These are phyloP conservation scores for Drosophila seguyi DNA, from an alignment of 1,140 invertebrate genomes.

Conservation along the genomic window DNA sequence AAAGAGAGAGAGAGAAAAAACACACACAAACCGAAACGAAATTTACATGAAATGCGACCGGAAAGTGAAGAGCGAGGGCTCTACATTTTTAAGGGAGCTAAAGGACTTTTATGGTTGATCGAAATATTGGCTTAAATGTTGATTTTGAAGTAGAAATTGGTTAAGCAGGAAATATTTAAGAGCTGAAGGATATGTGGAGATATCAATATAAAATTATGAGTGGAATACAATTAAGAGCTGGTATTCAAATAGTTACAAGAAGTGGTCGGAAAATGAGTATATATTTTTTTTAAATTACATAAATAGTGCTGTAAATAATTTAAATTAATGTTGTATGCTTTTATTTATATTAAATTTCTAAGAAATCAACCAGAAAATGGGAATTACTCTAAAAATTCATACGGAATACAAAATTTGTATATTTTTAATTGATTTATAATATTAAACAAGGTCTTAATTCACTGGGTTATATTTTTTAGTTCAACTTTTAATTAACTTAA, in stretches of 20 bases:
- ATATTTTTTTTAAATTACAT: background rate
- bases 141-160: background rate
- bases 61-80: slow-evolving; percentile 4
- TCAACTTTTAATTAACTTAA: background rate
- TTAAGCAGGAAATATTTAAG: background rate
- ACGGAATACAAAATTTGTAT: too few relatives aligned
- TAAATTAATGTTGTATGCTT: background rate
- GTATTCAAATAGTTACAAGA: background rate
- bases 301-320: too few relatives aligned
- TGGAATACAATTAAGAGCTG: background rate
- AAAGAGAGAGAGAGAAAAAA: too few relatives aligned
- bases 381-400: too few relatives aligned
- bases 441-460: too few relatives aligned
- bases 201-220: too few relatives aligned
- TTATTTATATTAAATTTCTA: background rate
- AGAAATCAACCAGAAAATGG: background rate
- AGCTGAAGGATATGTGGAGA: background rate
- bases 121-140: slow-evolving; percentile 8
- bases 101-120: slow-evolving; percentile 1
- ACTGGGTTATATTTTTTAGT: too few relatives aligned
- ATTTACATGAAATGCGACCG: slow-evolving; percentile 5
- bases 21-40: background rate
- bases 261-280: background rate
- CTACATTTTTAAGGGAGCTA: slow-evolving; percentile 4
- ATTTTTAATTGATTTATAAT: too few relatives aligned